These are phyloP conservation scores for Rhegmatorhina hoffmannsi DNA, from an alignment of 2,113 vertebrate genomes.

Conservation along the genomic window DNA sequence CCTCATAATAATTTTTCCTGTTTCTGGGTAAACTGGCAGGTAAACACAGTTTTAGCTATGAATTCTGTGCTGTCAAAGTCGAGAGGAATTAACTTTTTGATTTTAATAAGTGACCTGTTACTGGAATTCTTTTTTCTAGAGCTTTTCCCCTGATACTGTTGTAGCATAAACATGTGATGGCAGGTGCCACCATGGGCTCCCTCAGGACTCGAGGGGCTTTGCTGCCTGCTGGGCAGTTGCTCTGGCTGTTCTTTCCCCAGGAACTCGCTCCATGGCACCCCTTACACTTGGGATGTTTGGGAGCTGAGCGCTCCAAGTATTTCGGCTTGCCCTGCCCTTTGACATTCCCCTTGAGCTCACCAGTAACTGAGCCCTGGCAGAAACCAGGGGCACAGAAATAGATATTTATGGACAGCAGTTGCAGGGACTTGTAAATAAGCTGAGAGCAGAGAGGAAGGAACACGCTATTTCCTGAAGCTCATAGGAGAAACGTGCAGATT, in stretches of 20 bases:
- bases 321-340: slow-evolving; percentile 10
- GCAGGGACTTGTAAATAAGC: background rate
- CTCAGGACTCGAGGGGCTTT: background rate
- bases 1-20: background rate
- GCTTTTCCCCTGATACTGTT: background rate
- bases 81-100: background rate
- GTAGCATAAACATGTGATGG: background rate
- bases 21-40: background rate
- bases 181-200: fast-evolving
- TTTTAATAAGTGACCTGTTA: background rate
- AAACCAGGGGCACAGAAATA: slow-evolving; percentile 21
- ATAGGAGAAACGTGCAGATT: background rate
- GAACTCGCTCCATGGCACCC: background rate
- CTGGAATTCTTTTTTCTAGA: background rate
- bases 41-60: background rate
- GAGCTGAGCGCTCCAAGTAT: background rate
- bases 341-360: slow-evolving; percentile 29
- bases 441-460: background rate
- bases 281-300: background rate
- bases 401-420: background rate
- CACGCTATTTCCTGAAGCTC: background rate
- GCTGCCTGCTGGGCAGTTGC: background rate
- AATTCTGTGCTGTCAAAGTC: background rate
- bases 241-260: background rate
- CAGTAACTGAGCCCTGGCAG: slow-evolving; percentile 18